Conservation (phyloP, 1,140 invertebrate genomes). For the Orchestia grillus region DNA sequence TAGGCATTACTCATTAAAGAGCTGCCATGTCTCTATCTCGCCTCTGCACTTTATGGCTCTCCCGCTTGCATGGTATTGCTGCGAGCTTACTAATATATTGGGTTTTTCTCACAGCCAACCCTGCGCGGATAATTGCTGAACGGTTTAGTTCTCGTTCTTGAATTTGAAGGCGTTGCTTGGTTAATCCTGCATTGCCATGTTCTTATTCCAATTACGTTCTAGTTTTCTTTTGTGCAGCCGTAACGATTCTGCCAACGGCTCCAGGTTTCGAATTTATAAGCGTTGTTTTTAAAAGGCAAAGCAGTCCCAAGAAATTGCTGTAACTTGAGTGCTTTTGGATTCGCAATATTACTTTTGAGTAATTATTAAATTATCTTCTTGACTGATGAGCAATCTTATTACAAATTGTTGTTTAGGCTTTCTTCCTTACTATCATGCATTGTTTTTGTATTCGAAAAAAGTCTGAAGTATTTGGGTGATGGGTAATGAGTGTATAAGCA, state of each 20-base stretch:
- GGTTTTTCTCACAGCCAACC: neutral
- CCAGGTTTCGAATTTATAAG: neutral
- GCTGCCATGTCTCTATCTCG: conserved; percentile 34
- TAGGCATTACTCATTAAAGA: conserved; percentile 35
- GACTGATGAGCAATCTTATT: neutral
- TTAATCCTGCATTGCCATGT: neutral
- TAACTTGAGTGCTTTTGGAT: neutral
- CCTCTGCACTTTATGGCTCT: conserved; percentile 36
- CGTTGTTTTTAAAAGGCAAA: neutral
- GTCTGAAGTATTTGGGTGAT: neutral
- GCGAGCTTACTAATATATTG: neutral
- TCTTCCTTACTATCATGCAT: neutral
- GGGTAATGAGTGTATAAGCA: neutral
- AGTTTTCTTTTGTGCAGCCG: neutral
- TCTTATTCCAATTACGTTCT: neutral
- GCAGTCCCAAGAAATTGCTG: neutral
- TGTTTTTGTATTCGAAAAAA: neutral
- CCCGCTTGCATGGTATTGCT: neutral
- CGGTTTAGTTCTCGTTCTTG: neutral
- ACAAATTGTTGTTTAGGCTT: neutral
- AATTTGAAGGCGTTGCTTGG: neutral
- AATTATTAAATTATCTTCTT: neutral
- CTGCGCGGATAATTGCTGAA: neutral
- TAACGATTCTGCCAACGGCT: neutral
- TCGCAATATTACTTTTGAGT: neutral